Evolutionary conservation across 2,888 invertebrate genomes (phyloP).

Genomic region (Caenorhabditis imperialis): DNA sequence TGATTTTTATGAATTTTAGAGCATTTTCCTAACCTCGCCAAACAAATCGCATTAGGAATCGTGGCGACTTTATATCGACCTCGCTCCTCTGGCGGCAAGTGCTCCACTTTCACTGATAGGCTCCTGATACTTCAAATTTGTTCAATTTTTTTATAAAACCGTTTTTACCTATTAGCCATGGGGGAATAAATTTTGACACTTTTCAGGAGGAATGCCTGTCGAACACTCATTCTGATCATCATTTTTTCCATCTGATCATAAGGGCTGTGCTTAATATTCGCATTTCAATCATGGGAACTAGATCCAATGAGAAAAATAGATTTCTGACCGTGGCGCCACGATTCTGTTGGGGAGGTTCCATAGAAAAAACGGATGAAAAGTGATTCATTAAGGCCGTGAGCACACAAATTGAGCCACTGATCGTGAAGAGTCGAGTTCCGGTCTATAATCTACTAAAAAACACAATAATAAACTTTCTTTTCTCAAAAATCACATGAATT

Average conservation of each 20-base stretch:
- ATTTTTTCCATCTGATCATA: constrained; percentile 33
- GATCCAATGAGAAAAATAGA: background rate
- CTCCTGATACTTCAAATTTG: constrained; percentile 2
- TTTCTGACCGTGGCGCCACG: background rate
- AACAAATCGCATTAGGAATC: constrained; percentile 91
- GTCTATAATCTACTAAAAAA: too few species aligned
- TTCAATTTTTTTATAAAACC: background rate
- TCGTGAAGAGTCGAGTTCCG: too few species aligned
- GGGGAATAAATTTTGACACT: too few species aligned
- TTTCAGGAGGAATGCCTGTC: too few species aligned
- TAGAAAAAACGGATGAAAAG: too few species aligned
- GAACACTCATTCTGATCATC: constrained; percentile 8
- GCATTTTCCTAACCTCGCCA: constrained; percentile 81
- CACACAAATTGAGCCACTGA: too few species aligned
- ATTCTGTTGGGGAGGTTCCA: too few species aligned
- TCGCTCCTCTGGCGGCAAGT: constrained; percentile 52
- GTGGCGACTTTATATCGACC: constrained; percentile 91
- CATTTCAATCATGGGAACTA: too few species aligned
- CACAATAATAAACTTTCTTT: too few species aligned
- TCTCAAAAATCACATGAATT: too few species aligned
- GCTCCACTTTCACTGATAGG: background rate
- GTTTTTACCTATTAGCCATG: background rate
- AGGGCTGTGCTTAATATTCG: too few species aligned
- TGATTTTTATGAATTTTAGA: too few species aligned
- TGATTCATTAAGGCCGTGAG: constrained; percentile 30